phyloP scores from a whole-genome alignment of 2,113 vertebrate genomes.

The Holacanthus passer region DNA sequence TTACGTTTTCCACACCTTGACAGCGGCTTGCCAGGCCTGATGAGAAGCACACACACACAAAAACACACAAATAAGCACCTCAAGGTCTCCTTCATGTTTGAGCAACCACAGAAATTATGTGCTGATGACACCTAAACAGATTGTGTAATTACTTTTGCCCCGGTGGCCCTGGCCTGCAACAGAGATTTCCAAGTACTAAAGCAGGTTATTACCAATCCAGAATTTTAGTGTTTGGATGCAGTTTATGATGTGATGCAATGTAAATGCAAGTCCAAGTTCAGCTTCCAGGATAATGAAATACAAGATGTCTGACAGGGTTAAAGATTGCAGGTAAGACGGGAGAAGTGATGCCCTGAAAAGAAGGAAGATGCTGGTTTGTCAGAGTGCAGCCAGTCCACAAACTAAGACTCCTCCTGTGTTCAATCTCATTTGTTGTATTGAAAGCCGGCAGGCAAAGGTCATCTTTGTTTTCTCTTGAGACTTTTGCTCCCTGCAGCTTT shows the following conservation, averaged over 20 bases:
- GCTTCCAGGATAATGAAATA: not conserved
- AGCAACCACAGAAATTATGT: slow-evolving; percentile 74
- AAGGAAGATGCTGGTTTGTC: slow-evolving; percentile 1
- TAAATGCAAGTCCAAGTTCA: slow-evolving; percentile 13
- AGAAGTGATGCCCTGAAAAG: not conserved
- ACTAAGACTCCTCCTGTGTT: not conserved
- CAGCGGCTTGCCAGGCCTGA: slow-evolving; percentile 47
- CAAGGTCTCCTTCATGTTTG: slow-evolving; percentile 85
- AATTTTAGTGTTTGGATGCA: slow-evolving; percentile 19
- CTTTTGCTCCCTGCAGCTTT: slow-evolving; percentile 19
- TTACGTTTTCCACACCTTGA: slow-evolving; percentile 63
- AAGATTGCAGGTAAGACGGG: not conserved
- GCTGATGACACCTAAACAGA: slow-evolving; percentile 78
- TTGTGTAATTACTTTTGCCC: slow-evolving; percentile 80
- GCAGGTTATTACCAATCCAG: slow-evolving; percentile 42
- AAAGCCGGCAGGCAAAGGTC: slow-evolving; percentile 29
- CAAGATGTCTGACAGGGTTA: not conserved
- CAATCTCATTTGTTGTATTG: slow-evolving; percentile 21
- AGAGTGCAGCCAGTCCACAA: not conserved
- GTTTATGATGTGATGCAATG: slow-evolving; percentile 23
- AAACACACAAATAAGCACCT: slow-evolving; percentile 47
- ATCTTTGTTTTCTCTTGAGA: slow-evolving; percentile 27
- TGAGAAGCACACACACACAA: not conserved
- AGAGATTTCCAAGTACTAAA: slow-evolving; percentile 47
- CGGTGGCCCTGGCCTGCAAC: slow-evolving; percentile 70